phyloP scores from a whole-genome alignment of 2,888 invertebrate species.

The Gerris lacustris region DNA sequence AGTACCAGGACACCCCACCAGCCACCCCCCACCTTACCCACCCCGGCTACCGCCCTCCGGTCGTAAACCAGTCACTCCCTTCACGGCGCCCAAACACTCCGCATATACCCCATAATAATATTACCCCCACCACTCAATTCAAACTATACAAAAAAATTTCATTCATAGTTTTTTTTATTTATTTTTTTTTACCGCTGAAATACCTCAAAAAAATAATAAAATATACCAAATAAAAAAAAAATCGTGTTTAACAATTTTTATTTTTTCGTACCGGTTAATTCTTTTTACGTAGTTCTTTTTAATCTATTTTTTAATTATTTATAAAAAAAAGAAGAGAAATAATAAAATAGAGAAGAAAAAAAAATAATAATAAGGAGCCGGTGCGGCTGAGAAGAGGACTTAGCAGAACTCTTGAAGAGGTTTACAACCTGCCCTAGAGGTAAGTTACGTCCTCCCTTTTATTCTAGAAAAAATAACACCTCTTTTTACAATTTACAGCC shows the following conservation, averaged over 20 bases:
- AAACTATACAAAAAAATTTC: not conserved
- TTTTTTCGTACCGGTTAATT: not conserved
- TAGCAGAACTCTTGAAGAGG: not conserved
- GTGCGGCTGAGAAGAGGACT: not conserved
- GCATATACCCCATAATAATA: not conserved
- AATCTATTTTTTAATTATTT: not conserved
- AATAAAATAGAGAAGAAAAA: not conserved
- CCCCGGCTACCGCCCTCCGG: not conserved
- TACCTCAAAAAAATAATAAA: not conserved
- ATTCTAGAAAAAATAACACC: not conserved
- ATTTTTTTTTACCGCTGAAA: not conserved
- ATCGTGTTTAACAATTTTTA: too few relatives aligned
- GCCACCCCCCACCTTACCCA: slow-evolving; percentile 2
- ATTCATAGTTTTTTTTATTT: not conserved
- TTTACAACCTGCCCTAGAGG: not conserved
- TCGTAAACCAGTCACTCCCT: slow-evolving; percentile 5
- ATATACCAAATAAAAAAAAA: not conserved
- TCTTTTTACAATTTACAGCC: not conserved
- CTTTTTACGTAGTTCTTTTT: not conserved
- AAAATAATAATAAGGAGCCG: too few relatives aligned
- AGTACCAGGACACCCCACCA: not conserved
- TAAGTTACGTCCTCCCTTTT: slow-evolving; percentile 2
- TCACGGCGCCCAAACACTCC: not conserved
- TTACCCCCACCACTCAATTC: not conserved
- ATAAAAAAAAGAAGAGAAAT: not conserved